Percentiles rank a stretch among this genome's conserved stretches.
These are phyloP conservation scores for Ciona savignyi DNA, from an alignment of 23 tunicate genomes.

Conservation along the genomic window DNA sequence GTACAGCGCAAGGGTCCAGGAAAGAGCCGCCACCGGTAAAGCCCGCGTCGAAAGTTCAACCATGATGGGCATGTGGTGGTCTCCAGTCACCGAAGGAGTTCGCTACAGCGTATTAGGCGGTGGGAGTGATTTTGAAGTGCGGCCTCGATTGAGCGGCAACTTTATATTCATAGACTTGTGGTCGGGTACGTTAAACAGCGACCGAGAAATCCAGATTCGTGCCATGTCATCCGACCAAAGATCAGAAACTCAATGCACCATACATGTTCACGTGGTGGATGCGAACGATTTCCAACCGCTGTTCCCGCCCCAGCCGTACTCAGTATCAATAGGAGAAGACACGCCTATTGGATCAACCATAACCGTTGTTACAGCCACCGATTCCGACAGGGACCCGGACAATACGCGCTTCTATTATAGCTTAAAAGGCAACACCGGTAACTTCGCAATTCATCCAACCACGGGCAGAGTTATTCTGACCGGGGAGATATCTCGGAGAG, in stretches of 20 bases:
- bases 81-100: slow-evolving; percentile 8
- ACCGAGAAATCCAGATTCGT: slow-evolving; percentile 9
- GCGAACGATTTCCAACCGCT: slow-evolving; percentile 49
- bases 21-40: slow-evolving; percentile 5
- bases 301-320: slow-evolving; percentile 35
- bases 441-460: slow-evolving; percentile 61
- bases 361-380: slow-evolving; percentile 28
- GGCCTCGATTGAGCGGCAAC: slow-evolving; percentile 21
- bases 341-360: slow-evolving; percentile 47
- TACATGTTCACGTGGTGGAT: slow-evolving; percentile 33
- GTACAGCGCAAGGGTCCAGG: slow-evolving; percentile 28
- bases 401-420: slow-evolving; percentile 51
- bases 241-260: slow-evolving; percentile 27
- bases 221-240: slow-evolving; percentile 20
- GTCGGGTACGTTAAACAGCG: slow-evolving; percentile 3
- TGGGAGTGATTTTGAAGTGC: not conserved
- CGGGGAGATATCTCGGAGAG: slow-evolving; percentile 12
- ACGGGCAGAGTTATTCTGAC: slow-evolving; percentile 50
- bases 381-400: slow-evolving; percentile 37
- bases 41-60: slow-evolving; percentile 27
- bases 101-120: slow-evolving; percentile 12
- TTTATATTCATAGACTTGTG: slow-evolving; percentile 39
- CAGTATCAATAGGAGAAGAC: slow-evolving; percentile 34
- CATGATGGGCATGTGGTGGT: slow-evolving; percentile 63
- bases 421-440: slow-evolving; percentile 19